phyloP scores from a whole-genome alignment of 2,888 invertebrate species.

The Agrotis exclamationis region DNA sequence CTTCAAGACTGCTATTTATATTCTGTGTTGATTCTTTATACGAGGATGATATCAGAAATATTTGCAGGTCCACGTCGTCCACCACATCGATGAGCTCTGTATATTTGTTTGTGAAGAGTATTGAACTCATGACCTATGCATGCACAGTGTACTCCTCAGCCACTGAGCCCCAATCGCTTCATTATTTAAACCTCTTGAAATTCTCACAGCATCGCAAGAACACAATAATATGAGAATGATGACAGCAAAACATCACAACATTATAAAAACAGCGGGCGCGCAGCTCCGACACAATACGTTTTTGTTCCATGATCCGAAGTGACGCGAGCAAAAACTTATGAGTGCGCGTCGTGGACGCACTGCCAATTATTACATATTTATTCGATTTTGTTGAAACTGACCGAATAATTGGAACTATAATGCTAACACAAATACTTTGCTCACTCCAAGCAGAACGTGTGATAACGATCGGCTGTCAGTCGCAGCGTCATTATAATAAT shows the following conservation, averaged over 20 bases:
- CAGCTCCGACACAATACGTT: slow-evolving; percentile 22
- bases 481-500: background rate
- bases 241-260: slow-evolving; percentile 51
- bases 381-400: slow-evolving; percentile 45
- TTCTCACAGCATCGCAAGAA: slow-evolving; percentile 40
- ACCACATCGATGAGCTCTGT: too few species aligned
- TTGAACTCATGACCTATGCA: background rate
- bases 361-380: slow-evolving; percentile 58
- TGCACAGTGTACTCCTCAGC: background rate
- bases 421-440: slow-evolving; percentile 29
- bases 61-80: background rate
- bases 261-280: slow-evolving; percentile 34
- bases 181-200: slow-evolving; percentile 34
- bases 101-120: background rate
- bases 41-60: too few species aligned
- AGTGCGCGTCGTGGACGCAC: slow-evolving; percentile 15
- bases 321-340: slow-evolving; percentile 35
- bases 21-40: background rate
- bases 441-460: slow-evolving; percentile 23
- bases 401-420: slow-evolving; percentile 50
- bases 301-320: slow-evolving; percentile 17
- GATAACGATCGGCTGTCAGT: slow-evolving; percentile 39
- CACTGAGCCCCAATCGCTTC: background rate
- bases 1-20: background rate
- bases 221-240: slow-evolving; percentile 48